phyloP scores from a whole-genome alignment of 2,888 invertebrate genomes.

The Chromoteleia sp. region DNA sequence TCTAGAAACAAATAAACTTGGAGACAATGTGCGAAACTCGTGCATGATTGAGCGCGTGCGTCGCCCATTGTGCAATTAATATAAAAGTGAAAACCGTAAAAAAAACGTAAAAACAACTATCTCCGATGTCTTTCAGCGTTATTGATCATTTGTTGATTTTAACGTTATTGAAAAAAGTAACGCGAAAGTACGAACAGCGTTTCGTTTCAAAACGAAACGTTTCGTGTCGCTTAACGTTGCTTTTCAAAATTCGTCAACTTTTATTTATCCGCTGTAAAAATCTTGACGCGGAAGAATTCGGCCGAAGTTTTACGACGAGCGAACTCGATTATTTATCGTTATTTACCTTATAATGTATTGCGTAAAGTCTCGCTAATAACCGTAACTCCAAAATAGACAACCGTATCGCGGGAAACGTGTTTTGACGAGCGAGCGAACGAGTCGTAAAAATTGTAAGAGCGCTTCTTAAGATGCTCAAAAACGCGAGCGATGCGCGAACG shows the following conservation, averaged over 20 bases:
- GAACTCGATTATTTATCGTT: slow-evolving; percentile 28
- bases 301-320: neutral
- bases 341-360: slow-evolving; percentile 8
- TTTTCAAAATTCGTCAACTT: slow-evolving; percentile 18
- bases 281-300: slow-evolving; percentile 1
- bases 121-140: slow-evolving; percentile 9
- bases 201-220: slow-evolving; percentile 5
- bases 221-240: slow-evolving; percentile 1
- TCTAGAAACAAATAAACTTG: slow-evolving; percentile 35
- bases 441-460: slow-evolving; percentile 19
- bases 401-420: neutral
- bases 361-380: slow-evolving; percentile 6
- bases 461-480: too few relatives aligned
- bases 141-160: slow-evolving; percentile 26
- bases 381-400: slow-evolving; percentile 16
- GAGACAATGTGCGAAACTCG: slow-evolving; percentile 33
- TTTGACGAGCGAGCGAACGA: slow-evolving; percentile 2
- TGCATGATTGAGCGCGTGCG: slow-evolving; percentile 8
- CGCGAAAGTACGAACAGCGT: neutral
- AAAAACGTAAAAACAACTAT: neutral
- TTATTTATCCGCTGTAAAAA: slow-evolving; percentile 16
- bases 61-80: slow-evolving; percentile 31
- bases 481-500: too few relatives aligned
- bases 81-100: slow-evolving; percentile 8
- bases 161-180: slow-evolving; percentile 9